These are phyloP conservation scores for Gephyroberyx darwinii DNA, from an alignment of 2,797 vertebrate genomes.

Conservation along the genomic window DNA sequence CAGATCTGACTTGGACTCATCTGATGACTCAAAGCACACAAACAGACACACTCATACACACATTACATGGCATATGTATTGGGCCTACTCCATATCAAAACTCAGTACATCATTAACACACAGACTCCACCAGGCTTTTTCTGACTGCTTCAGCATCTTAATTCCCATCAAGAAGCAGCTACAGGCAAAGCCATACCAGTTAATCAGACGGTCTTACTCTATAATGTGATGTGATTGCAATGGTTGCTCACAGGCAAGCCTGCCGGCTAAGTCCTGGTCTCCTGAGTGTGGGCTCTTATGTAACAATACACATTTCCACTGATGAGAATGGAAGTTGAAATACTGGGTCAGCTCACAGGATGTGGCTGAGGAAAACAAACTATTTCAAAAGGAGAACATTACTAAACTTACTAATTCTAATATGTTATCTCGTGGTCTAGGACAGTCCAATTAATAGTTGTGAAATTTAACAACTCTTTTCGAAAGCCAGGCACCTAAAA, in stretches of 20 bases:
- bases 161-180: neutral
- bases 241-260: slow-evolving; percentile 37
- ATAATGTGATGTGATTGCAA: slow-evolving; percentile 33
- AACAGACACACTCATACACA: neutral
- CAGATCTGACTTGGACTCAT: no score
- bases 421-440: no score
- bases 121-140: no score
- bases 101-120: no score
- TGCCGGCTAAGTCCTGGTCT: slow-evolving; percentile 51
- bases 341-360: slow-evolving; percentile 59
- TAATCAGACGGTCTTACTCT: slow-evolving; percentile 37
- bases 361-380: slow-evolving; percentile 34
- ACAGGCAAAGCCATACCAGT: slow-evolving; percentile 16
- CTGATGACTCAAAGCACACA: neutral
- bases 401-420: no score
- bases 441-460: no score
- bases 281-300: slow-evolving; percentile 53
- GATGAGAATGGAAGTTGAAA: slow-evolving; percentile 52
- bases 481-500: neutral
- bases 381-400: slow-evolving; percentile 20
- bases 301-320: slow-evolving; percentile 62
- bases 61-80: no score
- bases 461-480: no score
- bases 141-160: no score
- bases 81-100: no score